Base-by-base conservation (phyloP, 2,797 vertebrate species). In the Channa striata region DNA sequence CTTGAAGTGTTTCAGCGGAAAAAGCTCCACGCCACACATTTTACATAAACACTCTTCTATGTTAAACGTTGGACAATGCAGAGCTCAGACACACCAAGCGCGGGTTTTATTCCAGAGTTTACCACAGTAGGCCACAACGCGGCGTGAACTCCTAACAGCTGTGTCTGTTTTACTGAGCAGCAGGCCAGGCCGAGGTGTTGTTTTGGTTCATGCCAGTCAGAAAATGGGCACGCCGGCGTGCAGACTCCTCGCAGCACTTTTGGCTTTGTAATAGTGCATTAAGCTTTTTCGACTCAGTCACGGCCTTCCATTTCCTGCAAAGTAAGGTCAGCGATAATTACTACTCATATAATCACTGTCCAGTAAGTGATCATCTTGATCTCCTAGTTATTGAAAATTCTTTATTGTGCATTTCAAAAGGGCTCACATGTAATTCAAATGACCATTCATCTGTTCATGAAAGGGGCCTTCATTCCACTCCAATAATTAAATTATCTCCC, bases 101-200 rank as follows among this genome's bases (percentile, higher is more conserved):
- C 25, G 30, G 1, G 2, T 47, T 72, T 74, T 49, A 48, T 74
- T 60, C 9, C 14, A 13, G 43, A 61, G 39, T 53, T 66, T 16
- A 47, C 54, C 49, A 58, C 48, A 66, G 53, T 19, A 62, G 21
- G 20, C 16, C 34, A 46, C 14, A 59, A 48, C 65, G 50, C n/a
- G 71, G 30, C 37, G 36, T 52, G 30, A 42, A 47, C 54, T 48
- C 59, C 63, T 70, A 42, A 58, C 25, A 34, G 63, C 60, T 53
- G 13, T 37, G 49, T 72, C 50, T 77, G 54, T 78, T 82, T 87
- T 82, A 75, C 77, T 80, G 70, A 68, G 61, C 9, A 61, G 68
- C 34, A 16, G 69, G 71, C 75, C 65, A 79, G 42, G 23, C 19
- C 0, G 11, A 75, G 73, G 73, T 83, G 72, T 64, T 74, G 53